phyloP scores from a whole-genome alignment of 2,797 vertebrate species.

The Rhinoraja longicauda region DNA sequence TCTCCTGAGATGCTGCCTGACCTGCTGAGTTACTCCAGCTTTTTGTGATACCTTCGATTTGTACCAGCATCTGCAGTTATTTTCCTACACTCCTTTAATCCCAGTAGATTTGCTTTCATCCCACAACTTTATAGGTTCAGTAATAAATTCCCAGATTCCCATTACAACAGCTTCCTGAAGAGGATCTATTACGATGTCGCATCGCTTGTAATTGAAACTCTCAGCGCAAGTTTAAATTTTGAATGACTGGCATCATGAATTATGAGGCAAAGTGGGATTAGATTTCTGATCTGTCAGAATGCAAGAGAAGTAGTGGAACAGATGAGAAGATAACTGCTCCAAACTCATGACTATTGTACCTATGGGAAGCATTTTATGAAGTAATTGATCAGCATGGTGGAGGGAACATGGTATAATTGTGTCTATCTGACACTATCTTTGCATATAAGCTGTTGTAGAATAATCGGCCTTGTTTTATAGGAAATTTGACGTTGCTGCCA shows the following conservation, averaged over 20 bases:
- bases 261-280: not conserved
- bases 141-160: not conserved
- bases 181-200: not conserved
- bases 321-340: not conserved
- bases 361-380: not conserved
- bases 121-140: not conserved
- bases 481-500: not conserved
- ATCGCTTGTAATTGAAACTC: not conserved
- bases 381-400: not conserved
- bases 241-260: not conserved
- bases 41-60: too few species aligned
- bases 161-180: not conserved
- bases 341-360: not conserved
- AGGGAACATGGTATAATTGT: not conserved
- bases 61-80: too few species aligned
- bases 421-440: not conserved
- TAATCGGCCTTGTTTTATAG: not conserved
- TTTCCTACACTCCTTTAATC: too few species aligned
- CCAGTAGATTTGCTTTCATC: not conserved
- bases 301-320: not conserved
- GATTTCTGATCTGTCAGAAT: not conserved
- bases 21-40: too few species aligned
- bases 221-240: not conserved
- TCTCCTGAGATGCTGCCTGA: too few species aligned
- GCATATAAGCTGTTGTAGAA: not conserved